Conservation (phyloP, 2,797 vertebrate species). For the Phoebastria nigripes region DNA sequence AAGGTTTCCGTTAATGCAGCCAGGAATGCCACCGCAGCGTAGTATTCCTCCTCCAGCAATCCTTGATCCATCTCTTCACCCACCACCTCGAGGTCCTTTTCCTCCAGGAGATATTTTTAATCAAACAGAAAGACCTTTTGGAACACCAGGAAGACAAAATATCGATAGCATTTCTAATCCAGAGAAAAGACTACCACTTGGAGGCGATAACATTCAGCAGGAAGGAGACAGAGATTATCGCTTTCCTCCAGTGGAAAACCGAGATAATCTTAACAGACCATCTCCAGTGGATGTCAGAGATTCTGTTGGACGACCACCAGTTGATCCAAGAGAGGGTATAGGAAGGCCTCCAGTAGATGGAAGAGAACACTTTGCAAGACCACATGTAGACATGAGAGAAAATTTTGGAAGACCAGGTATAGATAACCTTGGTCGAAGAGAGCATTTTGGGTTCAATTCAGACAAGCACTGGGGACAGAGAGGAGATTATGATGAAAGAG, state of each 20-base stretch:
- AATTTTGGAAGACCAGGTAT: conserved; percentile 74
- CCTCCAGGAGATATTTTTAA: conserved; percentile 88
- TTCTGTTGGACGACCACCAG: conserved; percentile 70
- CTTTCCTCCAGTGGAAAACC: conserved; percentile 84
- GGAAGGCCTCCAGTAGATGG: conserved; percentile 79
- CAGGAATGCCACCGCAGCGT: conserved; percentile 81
- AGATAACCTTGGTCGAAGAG: conserved; percentile 79
- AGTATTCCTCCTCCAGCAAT: conserved; percentile 75
- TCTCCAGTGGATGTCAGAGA: conserved; percentile 88
- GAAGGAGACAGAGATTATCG: conserved; percentile 98
- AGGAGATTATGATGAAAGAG: conserved; percentile 96
- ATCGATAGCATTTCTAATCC: conserved; percentile 82
- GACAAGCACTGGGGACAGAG: conserved; percentile 94
- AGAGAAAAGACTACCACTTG: conserved; percentile 83
- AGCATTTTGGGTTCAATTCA: conserved; percentile 88
- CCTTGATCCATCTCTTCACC: conserved; percentile 86
- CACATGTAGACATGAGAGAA: conserved; percentile 84
- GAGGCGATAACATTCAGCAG: conserved; percentile 83
- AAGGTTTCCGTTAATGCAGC: conserved; percentile 90
- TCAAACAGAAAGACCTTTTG: conserved; percentile 81
- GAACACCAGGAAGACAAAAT: conserved; percentile 75
- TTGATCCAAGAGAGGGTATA: conserved; percentile 79
- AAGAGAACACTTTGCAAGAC: conserved; percentile 79
- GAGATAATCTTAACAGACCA: conserved; percentile 85
- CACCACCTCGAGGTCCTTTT: conserved; percentile 86